Percentiles rank a stretch among this genome's conserved stretches.
Conservation (phyloP, 2,797 vertebrate species). For the Sebastes paucispinis region DNA sequence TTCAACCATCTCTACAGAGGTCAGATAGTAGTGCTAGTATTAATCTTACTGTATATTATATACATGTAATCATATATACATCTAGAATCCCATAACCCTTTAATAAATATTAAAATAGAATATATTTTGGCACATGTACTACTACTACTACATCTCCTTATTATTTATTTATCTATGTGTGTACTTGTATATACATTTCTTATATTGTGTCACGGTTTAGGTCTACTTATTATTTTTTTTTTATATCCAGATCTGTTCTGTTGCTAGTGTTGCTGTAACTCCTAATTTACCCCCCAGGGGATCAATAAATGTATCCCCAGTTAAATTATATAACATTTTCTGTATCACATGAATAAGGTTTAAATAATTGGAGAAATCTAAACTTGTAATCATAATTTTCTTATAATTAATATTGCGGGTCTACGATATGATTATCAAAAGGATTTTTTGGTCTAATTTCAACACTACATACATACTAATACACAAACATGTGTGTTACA, state of each 20-base stretch:
- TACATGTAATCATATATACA: too few relatives aligned
- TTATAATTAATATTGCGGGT: not conserved
- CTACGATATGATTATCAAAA: not conserved
- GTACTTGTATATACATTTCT: not conserved
- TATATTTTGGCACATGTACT: not conserved
- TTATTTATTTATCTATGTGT: not conserved
- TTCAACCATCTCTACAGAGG: conserved; percentile 96
- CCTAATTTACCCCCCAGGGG: not conserved
- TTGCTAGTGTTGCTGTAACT: not conserved
- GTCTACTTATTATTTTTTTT: not conserved
- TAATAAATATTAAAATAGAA: not conserved
- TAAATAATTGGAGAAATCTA: not conserved
- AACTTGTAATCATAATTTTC: not conserved
- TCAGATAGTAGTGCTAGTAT: conserved; percentile 55
- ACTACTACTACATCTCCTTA: not conserved
- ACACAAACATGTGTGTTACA: conserved; percentile 56
- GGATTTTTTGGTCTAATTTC: not conserved
- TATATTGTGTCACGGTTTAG: not conserved
- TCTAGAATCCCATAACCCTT: not conserved
- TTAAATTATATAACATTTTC: not conserved
- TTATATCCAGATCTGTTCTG: not conserved
- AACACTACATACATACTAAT: not conserved
- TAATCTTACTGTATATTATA: not conserved
- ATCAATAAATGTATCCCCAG: not conserved
- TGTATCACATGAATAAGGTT: not conserved